Percentiles rank a stretch among this genome's conserved stretches.
Conservation (phyloP, 2,888 invertebrate genomes). For the Crioceris asparagi region DNA sequence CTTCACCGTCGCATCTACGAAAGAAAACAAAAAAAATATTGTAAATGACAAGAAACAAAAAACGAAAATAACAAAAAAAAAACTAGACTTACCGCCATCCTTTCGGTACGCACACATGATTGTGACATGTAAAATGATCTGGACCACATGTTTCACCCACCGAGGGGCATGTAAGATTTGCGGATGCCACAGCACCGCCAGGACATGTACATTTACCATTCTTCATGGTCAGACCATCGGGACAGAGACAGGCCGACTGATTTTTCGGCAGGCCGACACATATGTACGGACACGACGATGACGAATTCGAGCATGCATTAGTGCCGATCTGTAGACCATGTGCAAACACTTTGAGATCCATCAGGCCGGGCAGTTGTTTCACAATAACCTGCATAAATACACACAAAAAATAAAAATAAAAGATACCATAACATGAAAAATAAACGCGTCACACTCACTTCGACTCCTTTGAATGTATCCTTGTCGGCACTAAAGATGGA, state of each 20-base stretch:
- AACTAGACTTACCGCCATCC: too few species aligned
- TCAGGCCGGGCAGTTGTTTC: conserved; percentile 55
- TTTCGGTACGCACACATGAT: conserved; percentile 47
- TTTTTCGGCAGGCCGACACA: conserved; percentile 64
- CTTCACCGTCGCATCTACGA: conserved; percentile 59
- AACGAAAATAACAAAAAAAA: too few species aligned
- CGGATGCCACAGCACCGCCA: conserved; percentile 49
- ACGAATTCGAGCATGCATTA: conserved; percentile 53
- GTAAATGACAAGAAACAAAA: too few species aligned
- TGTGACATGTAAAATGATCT: conserved; percentile 49
- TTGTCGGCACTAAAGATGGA: conserved; percentile 73
- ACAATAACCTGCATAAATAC: too few species aligned
- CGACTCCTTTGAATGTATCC: conserved; percentile 46
- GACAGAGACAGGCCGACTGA: conserved; percentile 64
- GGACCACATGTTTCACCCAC: conserved; percentile 47
- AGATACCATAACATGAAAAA: too few species aligned
- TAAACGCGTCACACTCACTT: conserved; percentile 27
- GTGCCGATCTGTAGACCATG: conserved; percentile 64
- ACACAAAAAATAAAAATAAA: too few species aligned
- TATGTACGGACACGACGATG: conserved; percentile 59
- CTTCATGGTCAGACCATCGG: conserved; percentile 49
- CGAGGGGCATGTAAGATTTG: conserved; percentile 53
- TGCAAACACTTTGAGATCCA: conserved; percentile 72
- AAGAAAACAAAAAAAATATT: too few species aligned
- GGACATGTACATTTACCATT: conserved; percentile 65